Base-by-base conservation (phyloP, 2,113 vertebrate genomes). In the Notothenia coriiceps region DNA sequence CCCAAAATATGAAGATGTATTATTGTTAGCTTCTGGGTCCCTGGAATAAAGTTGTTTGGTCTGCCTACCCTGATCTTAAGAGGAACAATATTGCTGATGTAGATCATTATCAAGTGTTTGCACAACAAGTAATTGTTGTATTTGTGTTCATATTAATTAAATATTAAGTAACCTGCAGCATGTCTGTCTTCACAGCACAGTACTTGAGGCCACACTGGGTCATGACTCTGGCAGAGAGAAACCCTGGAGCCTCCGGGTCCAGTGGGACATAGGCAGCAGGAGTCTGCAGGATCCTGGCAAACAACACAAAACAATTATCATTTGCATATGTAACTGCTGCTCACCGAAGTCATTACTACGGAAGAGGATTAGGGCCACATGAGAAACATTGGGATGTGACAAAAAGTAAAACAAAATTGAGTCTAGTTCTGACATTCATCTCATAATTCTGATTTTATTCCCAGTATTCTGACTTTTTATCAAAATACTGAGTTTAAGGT, bases 251-350 rank as follows among this genome's bases (percentile, higher is more conserved):
- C 62, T 95, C 96, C 67, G 97, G 97, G 89, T 99, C 97, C 83
- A 99, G 10, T 8, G 97, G 97, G 11, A 91, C 94, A 89, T 97
- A 99, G 0, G 97, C 97, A 86, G 97, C 96, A 46, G 96, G 95
- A 47, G 96, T 86, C 70, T 97, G 95, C 44, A 99, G 95, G 84
- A 99, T 96, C 77, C 98, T 99, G 90, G 35, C 0, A 56, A 4
- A 86, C 82, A 77, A 46, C 61, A 61, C 49, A 10, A 15, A 11
- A 25, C 46, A 9, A 2, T 13, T 18, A 70, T 22, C 22, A 43
- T 8, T 40, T 40, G 7, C 29, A 29, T 29, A 29, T 29, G 4
- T 29, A 29, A 29, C 29, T 29, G 0, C 29, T 29, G 29, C 29
- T 29, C 29, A 29, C 29, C 3, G 29, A 29, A 29, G 3, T 29